Percentiles rank a stretch among this genome's conserved stretches.
Evolutionary conservation across 2,113 vertebrate species (phyloP).

Genomic region (Sterrhoptilus dennistouni): DNA sequence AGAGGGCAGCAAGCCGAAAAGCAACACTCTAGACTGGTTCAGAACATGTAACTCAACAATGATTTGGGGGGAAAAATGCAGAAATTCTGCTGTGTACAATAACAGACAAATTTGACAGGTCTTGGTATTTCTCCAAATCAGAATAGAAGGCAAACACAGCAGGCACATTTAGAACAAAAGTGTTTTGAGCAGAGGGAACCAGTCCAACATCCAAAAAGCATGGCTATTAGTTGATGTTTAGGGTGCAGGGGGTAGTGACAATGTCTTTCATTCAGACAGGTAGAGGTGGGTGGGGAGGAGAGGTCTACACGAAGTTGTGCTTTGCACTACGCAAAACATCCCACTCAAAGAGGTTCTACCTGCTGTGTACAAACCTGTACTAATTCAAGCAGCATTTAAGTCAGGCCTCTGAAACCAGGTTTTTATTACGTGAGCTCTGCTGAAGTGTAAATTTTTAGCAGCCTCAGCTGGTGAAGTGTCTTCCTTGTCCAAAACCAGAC

Average conservation of each 20-base stretch:
- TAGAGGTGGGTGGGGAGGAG: not conserved
- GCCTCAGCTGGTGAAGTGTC: conserved; percentile 92
- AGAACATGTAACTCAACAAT: not conserved
- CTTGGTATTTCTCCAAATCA: not conserved
- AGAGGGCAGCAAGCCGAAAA: conserved; percentile 2
- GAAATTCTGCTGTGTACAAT: not conserved
- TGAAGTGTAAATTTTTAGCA: conserved; percentile 51
- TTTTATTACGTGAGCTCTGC: conserved; percentile 80
- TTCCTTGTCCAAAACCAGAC: conserved; percentile 92
- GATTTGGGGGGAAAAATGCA: not conserved
- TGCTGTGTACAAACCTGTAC: conserved; percentile 30
- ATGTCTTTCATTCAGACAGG: not conserved
- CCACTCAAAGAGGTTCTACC: conserved; percentile 29
- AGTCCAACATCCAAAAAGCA: conserved; percentile 41
- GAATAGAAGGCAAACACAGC: not conserved
- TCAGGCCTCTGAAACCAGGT: conserved; percentile 57
- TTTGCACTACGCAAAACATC: not conserved
- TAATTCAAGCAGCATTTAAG: conserved; percentile 49
- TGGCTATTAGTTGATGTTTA: conserved; percentile 21
- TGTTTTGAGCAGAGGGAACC: conserved; percentile 4
- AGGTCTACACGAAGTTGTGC: conserved; percentile 21
- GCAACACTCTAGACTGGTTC: not conserved
- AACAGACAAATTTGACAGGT: not conserved
- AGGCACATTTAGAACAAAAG: not conserved
- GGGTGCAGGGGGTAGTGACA: not conserved